Conservation (phyloP, 2,888 invertebrate genomes). For the Sycophila texana region DNA sequence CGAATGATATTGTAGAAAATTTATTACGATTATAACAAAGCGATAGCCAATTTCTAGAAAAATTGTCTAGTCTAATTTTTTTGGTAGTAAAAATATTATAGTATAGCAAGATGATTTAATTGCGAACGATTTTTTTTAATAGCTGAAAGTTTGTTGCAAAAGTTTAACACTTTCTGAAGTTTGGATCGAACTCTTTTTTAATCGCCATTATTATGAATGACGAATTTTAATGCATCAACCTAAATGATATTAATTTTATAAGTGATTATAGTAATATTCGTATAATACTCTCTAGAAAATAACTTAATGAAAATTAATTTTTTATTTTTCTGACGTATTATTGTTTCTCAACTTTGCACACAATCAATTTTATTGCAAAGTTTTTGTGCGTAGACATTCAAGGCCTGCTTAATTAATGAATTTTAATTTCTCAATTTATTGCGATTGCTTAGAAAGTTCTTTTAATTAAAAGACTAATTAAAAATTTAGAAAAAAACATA, state of each 20-base stretch:
- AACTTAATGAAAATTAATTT: slow-evolving; percentile 37
- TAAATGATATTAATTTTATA: slow-evolving; percentile 38
- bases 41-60: background rate
- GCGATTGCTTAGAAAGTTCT: slow-evolving; percentile 43
- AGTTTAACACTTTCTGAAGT: background rate
- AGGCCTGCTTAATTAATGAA: slow-evolving; percentile 40
- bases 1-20: background rate
- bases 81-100: background rate
- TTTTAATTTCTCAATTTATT: slow-evolving; percentile 47
- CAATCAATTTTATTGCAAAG: slow-evolving; percentile 37
- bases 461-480: slow-evolving; percentile 41
- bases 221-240: slow-evolving; percentile 13
- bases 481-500: slow-evolving; percentile 44
- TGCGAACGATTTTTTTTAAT: background rate
- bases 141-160: background rate
- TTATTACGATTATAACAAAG: background rate
- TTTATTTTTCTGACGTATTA: slow-evolving; percentile 1
- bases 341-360: slow-evolving; percentile 34
- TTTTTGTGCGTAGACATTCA: slow-evolving; percentile 44
- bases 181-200: background rate
- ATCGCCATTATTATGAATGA: background rate
- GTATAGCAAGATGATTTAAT: background rate
- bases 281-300: slow-evolving; percentile 45
- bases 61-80: background rate
- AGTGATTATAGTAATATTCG: slow-evolving; percentile 23